Evolutionary conservation across 2,797 vertebrate genomes (phyloP).

Genomic region (Sphaeramia orbicularis): DNA sequence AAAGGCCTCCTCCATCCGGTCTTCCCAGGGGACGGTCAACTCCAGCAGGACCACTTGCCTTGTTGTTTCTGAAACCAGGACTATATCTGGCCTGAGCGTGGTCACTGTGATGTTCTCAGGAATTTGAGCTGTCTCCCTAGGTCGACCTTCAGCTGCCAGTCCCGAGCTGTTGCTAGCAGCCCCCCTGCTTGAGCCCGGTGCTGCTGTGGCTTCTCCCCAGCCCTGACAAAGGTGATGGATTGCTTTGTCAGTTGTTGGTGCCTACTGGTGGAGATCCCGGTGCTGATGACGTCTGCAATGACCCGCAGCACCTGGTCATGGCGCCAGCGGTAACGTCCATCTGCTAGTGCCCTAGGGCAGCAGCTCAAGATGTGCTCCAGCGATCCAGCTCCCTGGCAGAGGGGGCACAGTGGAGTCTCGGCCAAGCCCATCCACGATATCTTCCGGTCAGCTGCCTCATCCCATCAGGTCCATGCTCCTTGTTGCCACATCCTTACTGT

Average conservation of each 20-base stretch:
- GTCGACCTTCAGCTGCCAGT: no score
- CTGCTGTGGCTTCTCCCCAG: no score
- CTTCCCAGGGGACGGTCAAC: neutral
- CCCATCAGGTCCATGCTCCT: constrained; percentile 10
- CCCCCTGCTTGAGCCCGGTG: no score
- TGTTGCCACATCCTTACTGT: constrained; percentile 21
- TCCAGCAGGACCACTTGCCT: constrained; percentile 13
- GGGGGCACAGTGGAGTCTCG: neutral
- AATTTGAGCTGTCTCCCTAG: no score
- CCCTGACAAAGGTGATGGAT: no score
- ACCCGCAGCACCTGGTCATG: neutral
- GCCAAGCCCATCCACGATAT: neutral
- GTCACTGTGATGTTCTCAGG: no score
- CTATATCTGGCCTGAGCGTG: constrained; percentile 4
- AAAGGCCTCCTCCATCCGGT: neutral
- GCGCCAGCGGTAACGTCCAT: neutral
- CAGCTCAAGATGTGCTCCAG: no score
- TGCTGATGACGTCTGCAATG: neutral
- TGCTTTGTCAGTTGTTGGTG: neutral
- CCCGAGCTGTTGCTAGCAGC: no score
- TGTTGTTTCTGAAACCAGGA: neutral
- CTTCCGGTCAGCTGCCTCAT: neutral
- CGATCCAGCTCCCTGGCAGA: constrained; percentile 1
- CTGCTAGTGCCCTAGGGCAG: neutral
- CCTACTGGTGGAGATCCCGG: neutral